Evolutionary conservation across 2,797 vertebrate genomes (phyloP).

Genomic region (Pempheris klunzingeri): DNA sequence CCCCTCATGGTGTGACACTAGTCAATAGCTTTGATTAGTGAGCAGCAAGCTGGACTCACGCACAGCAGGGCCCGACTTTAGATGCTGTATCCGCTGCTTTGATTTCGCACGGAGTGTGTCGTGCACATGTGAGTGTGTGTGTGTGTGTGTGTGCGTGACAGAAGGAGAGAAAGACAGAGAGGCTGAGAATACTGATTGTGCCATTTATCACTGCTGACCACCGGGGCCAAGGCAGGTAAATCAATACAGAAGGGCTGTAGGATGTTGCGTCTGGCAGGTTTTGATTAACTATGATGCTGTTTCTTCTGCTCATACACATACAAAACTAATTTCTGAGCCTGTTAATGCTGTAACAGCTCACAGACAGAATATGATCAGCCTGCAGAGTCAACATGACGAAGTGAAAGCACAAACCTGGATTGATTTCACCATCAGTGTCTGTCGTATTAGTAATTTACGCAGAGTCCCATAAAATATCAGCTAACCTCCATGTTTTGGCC

Average conservation of each 20-base stretch:
- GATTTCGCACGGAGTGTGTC: constrained; percentile 54
- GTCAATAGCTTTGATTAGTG: constrained; percentile 84
- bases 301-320: constrained; percentile 12
- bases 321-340: constrained; percentile 13
- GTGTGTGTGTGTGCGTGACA: constrained; percentile 17
- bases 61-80: constrained; percentile 64
- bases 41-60: constrained; percentile 61
- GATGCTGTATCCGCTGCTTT: constrained; percentile 55
- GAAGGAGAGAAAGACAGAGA: constrained; percentile 36
- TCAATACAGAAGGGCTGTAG: constrained; percentile 52
- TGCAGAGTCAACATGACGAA: constrained; percentile 10
- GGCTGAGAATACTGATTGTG: constrained; percentile 61
- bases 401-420: constrained; percentile 20
- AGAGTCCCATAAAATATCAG: not conserved
- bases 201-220: constrained; percentile 70
- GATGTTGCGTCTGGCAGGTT: constrained; percentile 47
- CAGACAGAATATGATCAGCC: constrained; percentile 19
- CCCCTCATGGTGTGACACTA: constrained; percentile 72
- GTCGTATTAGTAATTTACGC: not conserved
- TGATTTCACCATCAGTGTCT: constrained; percentile 16
- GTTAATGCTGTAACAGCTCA: constrained; percentile 14
- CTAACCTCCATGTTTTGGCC: constrained; percentile 45
- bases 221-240: constrained; percentile 38
- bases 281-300: constrained; percentile 43
- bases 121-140: constrained; percentile 10